Percentiles rank a stretch among this genome's conserved stretches.
Conservation (phyloP, 2,888 invertebrate genomes). For the Drosophila paucipuncta region DNA sequence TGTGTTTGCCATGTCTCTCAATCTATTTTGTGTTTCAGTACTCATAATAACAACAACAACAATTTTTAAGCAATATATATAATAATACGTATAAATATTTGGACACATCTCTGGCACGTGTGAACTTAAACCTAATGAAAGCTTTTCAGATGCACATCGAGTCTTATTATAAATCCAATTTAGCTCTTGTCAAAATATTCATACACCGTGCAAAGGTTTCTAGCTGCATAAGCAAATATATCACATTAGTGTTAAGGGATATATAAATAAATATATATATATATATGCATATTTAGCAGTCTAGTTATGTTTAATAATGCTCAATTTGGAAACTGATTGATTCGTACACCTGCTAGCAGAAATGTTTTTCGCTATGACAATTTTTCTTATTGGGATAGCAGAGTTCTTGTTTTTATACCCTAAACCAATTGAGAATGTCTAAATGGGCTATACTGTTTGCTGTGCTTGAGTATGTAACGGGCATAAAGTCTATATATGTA, state of each 20-base stretch:
- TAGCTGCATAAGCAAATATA: background rate
- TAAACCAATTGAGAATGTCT: background rate
- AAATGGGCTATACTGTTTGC: background rate
- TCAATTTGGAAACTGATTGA: constrained; percentile 60
- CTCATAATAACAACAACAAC: background rate
- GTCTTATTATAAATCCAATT: constrained; percentile 33
- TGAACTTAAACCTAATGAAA: constrained; percentile 11
- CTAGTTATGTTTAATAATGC: constrained; percentile 49
- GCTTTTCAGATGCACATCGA: constrained; percentile 15
- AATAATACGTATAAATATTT: constrained; percentile 27
- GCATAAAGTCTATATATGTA: background rate
- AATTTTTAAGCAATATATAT: background rate
- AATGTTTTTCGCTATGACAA: constrained; percentile 54
- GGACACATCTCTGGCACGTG: constrained; percentile 37
- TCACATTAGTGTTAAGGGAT: background rate
- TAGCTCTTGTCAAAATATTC: constrained; percentile 19
- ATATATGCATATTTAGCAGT: background rate
- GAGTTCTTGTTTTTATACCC: background rate
- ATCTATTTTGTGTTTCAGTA: background rate
- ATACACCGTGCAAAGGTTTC: background rate
- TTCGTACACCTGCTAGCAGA: constrained; percentile 64
- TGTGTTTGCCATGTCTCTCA: background rate
- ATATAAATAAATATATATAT: background rate
- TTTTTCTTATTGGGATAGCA: constrained; percentile 1
- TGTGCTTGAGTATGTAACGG: background rate